phyloP scores from a whole-genome alignment of 2,797 vertebrate species.

The Typhlichthys subterraneus region DNA sequence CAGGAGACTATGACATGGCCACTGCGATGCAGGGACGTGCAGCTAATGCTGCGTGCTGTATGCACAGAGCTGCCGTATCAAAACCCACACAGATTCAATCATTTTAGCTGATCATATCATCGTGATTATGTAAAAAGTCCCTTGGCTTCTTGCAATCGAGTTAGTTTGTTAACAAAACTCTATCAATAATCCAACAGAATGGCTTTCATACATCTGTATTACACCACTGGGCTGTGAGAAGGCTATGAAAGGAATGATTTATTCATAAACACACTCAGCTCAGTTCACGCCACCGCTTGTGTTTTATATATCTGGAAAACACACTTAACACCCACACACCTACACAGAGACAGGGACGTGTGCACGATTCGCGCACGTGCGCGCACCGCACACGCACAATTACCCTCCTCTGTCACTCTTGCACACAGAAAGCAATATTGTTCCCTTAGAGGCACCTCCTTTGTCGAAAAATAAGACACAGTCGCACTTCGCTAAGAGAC shows the following conservation, averaged over 20 bases:
- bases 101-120: neutral
- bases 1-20: neutral
- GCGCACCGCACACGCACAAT: conserved; percentile 16
- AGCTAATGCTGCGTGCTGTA: too few relatives aligned
- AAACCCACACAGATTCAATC: too few relatives aligned
- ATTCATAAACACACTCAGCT: conserved; percentile 68
- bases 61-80: too few relatives aligned
- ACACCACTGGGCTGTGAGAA: conserved; percentile 40
- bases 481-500: conserved; percentile 6
- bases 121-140: conserved; percentile 11
- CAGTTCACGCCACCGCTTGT: conserved; percentile 46
- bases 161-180: neutral
- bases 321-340: conserved; percentile 46
- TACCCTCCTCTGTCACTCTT: conserved; percentile 40
- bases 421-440: conserved; percentile 48
- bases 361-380: neutral
- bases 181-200: conserved; percentile 28
- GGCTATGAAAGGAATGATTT: conserved; percentile 54
- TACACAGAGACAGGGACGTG: conserved; percentile 18
- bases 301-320: conserved; percentile 73
- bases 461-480: conserved; percentile 50
- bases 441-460: conserved; percentile 40
- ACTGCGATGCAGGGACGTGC: neutral
- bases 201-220: conserved; percentile 33
- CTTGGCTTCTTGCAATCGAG: neutral